Percentiles rank a stretch among this genome's conserved stretches.
phyloP scores from a whole-genome alignment of 2,888 invertebrate species.

The Neocrepidodera transversa region DNA sequence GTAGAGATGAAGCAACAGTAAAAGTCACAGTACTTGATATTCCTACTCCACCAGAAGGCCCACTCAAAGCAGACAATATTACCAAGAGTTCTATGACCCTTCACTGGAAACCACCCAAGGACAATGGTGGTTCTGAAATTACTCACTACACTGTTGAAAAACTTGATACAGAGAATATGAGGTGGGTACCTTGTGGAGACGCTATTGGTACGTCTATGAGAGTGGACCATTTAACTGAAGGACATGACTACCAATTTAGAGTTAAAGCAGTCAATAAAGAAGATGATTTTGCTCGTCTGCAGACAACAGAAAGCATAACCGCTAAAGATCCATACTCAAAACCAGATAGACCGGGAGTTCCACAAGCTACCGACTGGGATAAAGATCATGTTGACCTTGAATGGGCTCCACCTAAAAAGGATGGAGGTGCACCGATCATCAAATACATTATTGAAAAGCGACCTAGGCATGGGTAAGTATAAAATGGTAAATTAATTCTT shows the following conservation, averaged over 20 bases:
- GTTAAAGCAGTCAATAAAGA: slow-evolving; percentile 93
- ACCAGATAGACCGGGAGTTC: slow-evolving; percentile 92
- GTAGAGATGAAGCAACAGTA: slow-evolving; percentile 82
- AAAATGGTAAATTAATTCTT: no score
- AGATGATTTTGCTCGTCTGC: slow-evolving; percentile 87
- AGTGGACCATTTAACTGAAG: slow-evolving; percentile 90
- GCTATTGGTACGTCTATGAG: slow-evolving; percentile 78
- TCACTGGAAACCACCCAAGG: slow-evolving; percentile 89
- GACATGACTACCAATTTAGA: slow-evolving; percentile 94
- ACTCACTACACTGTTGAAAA: slow-evolving; percentile 94
- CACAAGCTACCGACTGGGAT: slow-evolving; percentile 92
- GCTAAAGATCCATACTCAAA: slow-evolving; percentile 93
- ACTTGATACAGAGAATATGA: slow-evolving; percentile 91
- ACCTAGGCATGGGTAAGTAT: slow-evolving; percentile 77
- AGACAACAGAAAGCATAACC: slow-evolving; percentile 82
- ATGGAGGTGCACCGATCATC: slow-evolving; percentile 90
- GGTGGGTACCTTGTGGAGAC: slow-evolving; percentile 96
- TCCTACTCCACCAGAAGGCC: slow-evolving; percentile 90
- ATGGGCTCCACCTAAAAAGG: slow-evolving; percentile 95
- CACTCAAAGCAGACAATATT: slow-evolving; percentile 84
- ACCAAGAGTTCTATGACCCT: slow-evolving; percentile 87
- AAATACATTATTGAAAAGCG: slow-evolving; percentile 88
- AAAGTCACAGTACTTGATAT: slow-evolving; percentile 84
- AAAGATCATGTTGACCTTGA: slow-evolving; percentile 94
- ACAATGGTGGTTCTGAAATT: slow-evolving; percentile 92